Conservation (phyloP, 2,888 invertebrate genomes). For the Chrysotoxum bicinctum region DNA sequence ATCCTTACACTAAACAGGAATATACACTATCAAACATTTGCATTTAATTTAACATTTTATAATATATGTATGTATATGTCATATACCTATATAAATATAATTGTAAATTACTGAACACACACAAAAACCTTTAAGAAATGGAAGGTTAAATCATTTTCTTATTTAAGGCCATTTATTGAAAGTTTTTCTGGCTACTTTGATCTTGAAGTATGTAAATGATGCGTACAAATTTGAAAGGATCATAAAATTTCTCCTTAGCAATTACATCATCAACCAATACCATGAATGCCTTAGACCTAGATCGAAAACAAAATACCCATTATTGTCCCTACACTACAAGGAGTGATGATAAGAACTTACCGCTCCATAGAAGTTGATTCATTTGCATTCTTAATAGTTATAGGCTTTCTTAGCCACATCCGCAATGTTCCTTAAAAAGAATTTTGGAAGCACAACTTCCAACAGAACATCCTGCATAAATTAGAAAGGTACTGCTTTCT, state of each 20-base stretch:
- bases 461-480: slow-evolving; percentile 36
- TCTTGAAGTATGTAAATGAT: background rate
- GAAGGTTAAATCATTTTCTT: background rate
- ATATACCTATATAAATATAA: too few species aligned
- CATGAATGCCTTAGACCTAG: background rate
- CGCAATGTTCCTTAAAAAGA: background rate
- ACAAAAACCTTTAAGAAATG: too few species aligned
- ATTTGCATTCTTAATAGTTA: slow-evolving; percentile 49
- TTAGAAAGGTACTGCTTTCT: slow-evolving; percentile 36
- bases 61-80: too few species aligned
- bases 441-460: background rate
- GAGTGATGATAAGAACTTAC: slow-evolving; percentile 2
- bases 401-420: slow-evolving; percentile 5
- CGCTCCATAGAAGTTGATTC: slow-evolving; percentile 48
- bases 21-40: too few species aligned
- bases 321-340: background rate
- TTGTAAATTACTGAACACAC: too few species aligned
- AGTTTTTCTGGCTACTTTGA: background rate
- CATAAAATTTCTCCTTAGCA: background rate
- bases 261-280: background rate
- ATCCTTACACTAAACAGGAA: too few species aligned
- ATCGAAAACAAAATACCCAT: background rate
- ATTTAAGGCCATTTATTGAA: background rate
- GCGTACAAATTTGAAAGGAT: background rate
- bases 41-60: too few species aligned